Percentiles rank a stretch among this genome's conserved stretches.
phyloP scores from a whole-genome alignment of 2,797 vertebrate genomes.

The Cirrhinus mrigala region DNA sequence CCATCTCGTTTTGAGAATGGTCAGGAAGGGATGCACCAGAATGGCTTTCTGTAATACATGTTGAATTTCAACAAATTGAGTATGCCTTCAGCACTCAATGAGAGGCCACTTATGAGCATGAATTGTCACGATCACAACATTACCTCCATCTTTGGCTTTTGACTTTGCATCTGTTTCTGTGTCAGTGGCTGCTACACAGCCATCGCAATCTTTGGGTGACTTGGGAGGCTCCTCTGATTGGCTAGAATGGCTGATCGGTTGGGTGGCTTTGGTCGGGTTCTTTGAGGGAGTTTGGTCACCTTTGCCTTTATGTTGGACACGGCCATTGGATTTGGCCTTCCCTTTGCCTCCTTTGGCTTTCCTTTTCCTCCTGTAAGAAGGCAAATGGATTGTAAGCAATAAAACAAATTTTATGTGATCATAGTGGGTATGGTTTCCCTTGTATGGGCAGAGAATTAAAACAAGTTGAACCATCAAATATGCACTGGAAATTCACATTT shows the following conservation, averaged over 20 bases:
- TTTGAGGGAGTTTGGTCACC: constrained; percentile 61
- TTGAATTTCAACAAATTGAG: neutral
- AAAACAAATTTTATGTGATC: neutral
- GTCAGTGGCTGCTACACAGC: constrained; percentile 29
- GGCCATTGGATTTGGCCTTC: constrained; percentile 73
- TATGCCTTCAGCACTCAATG: neutral
- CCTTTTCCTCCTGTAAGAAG: constrained; percentile 77
- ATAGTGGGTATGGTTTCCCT: neutral
- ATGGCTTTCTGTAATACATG: constrained; percentile 62
- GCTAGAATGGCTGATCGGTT: constrained; percentile 56
- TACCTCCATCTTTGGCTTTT: constrained; percentile 64
- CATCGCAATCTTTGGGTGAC: constrained; percentile 53
- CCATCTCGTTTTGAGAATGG: constrained; percentile 63
- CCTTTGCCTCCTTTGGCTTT: constrained; percentile 79
- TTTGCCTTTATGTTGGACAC: constrained; percentile 68
- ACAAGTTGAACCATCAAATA: neutral
- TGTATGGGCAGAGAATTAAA: neutral
- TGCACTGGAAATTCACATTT: neutral
- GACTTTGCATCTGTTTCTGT: constrained; percentile 45
- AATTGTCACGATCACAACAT: constrained; percentile 13
- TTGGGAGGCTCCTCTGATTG: constrained; percentile 55
- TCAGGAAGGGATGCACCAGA: constrained; percentile 65
- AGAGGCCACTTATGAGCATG: neutral
- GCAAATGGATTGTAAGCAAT: neutral
- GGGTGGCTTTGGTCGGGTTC: constrained; percentile 69